Evolutionary conservation across 2,113 vertebrate species (phyloP).

Genomic region (Myotis brandtii): DNA sequence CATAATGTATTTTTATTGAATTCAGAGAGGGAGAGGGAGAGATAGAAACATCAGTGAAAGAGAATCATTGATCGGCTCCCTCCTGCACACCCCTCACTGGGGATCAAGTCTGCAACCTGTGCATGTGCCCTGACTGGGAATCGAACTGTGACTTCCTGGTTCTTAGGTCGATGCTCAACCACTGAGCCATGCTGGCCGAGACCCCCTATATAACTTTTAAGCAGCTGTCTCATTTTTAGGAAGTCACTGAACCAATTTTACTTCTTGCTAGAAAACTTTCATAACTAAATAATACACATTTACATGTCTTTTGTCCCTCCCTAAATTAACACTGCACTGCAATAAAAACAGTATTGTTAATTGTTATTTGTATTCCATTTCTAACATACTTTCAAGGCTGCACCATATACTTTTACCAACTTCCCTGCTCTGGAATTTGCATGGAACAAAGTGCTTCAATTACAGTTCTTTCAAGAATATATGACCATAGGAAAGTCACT

Average conservation of each 20-base stretch:
- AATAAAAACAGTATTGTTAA: constrained; percentile 7
- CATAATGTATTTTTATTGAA: background rate
- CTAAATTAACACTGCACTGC: background rate
- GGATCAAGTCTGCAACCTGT: too few relatives aligned
- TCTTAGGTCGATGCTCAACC: too few relatives aligned
- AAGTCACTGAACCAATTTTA: constrained; percentile 35
- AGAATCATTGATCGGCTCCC: too few relatives aligned
- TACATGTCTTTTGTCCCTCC: background rate
- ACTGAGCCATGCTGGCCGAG: too few relatives aligned
- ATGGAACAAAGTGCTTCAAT: background rate
- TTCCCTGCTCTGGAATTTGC: background rate
- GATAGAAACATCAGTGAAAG: too few relatives aligned
- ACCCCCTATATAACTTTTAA: constrained; percentile 10
- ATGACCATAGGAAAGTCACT: background rate
- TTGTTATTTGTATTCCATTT: background rate
- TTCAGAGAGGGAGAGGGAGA: too few relatives aligned
- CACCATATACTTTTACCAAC: background rate
- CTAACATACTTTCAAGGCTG: constrained; percentile 17
- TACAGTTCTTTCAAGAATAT: background rate
- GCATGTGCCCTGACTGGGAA: too few relatives aligned
- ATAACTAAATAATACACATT: background rate
- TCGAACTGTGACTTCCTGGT: too few relatives aligned
- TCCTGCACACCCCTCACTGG: too few relatives aligned
- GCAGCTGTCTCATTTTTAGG: background rate
- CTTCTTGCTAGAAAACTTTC: constrained; percentile 17